These are phyloP conservation scores for Acridotheres tristis DNA, from an alignment of 2,797 vertebrate species.

Conservation along the genomic window DNA sequence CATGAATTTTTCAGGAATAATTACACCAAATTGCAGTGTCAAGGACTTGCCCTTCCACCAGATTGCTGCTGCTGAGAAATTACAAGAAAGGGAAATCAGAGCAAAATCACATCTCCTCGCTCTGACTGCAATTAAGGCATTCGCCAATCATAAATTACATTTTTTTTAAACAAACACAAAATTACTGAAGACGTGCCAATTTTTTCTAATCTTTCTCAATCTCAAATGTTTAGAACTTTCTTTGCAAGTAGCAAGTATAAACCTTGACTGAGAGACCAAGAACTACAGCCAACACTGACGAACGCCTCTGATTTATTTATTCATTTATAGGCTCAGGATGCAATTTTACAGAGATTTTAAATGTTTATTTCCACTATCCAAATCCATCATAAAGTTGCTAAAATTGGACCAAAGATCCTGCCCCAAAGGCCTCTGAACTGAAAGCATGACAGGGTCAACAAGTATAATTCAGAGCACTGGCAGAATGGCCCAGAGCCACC, in stretches of 20 bases:
- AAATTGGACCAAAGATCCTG: conserved; percentile 15
- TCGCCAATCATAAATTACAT: neutral
- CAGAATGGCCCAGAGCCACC: neutral
- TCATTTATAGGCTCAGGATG: neutral
- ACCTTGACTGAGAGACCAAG: neutral
- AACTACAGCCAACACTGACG: neutral
- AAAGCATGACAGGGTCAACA: conserved; percentile 16
- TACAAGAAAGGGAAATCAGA: neutral
- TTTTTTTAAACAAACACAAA: conserved; percentile 2
- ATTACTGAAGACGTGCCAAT: neutral
- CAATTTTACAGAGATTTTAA: neutral
- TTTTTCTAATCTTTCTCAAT: neutral
- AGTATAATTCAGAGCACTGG: neutral
- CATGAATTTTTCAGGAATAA: conserved; percentile 44
- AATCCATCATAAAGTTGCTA: conserved; percentile 20
- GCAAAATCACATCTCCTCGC: neutral
- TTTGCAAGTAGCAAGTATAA: neutral
- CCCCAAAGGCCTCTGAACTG: neutral
- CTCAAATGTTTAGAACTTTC: neutral
- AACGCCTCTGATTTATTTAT: neutral
- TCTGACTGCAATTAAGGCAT: conserved; percentile 12
- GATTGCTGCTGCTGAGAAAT: neutral
- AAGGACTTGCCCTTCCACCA: conserved; percentile 42
- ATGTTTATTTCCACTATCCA: neutral
- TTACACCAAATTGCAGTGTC: neutral